These are phyloP conservation scores for Rhamphomyia laevipes DNA, from an alignment of 2,888 invertebrate genomes.

Conservation along the genomic window DNA sequence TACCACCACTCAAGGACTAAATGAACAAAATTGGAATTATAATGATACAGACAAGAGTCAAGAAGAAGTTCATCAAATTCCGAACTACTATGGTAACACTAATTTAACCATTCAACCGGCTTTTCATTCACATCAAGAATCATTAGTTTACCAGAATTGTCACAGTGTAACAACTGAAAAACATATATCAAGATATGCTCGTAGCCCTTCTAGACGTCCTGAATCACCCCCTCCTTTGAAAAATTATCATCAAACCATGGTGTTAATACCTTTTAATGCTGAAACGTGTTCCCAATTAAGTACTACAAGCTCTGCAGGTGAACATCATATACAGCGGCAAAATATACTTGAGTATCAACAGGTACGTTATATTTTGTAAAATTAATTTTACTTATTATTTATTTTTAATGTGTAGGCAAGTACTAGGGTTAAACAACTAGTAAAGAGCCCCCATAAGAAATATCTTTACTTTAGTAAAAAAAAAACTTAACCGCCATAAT, in stretches of 20 bases:
- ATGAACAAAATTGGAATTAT: background rate
- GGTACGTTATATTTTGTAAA: constrained; percentile 20
- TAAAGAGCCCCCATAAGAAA: too few species aligned
- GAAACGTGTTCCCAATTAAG: constrained; percentile 37
- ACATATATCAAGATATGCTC: constrained; percentile 33
- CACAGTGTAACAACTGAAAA: constrained; percentile 31
- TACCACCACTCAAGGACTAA: too few species aligned
- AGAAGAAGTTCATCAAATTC: background rate
- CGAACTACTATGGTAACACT: too few species aligned
- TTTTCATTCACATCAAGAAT: constrained; percentile 32
- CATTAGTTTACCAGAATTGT: constrained; percentile 35
- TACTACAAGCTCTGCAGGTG: constrained; percentile 30
- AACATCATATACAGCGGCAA: constrained; percentile 33
- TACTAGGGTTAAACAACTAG: too few species aligned
- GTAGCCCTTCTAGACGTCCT: constrained; percentile 40
- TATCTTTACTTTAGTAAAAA: too few species aligned
- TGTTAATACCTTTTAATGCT: constrained; percentile 53
- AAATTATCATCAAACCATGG: constrained; percentile 55
- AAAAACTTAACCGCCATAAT: too few species aligned
- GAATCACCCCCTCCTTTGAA: constrained; percentile 60
- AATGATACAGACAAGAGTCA: background rate
- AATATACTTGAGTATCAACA: constrained; percentile 38
- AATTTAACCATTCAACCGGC: constrained; percentile 22
- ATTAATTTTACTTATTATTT: background rate
- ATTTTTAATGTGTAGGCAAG: background rate